Evolutionary conservation across 2,888 invertebrate species (phyloP).

Genomic region (Drosophila gaucha): DNA sequence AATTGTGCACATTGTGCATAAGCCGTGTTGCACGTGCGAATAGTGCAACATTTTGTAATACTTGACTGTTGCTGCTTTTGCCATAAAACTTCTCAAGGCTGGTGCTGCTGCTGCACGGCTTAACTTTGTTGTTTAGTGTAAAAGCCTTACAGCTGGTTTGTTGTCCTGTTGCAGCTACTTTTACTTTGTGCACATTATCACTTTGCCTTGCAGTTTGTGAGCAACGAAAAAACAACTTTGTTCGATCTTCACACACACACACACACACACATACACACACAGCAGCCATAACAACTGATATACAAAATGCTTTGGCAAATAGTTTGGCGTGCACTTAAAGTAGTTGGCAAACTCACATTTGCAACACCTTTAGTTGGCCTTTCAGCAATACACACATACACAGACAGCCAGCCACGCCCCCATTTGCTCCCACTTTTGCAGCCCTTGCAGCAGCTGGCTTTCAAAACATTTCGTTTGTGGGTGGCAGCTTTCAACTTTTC

Average conservation of each 20-base stretch:
- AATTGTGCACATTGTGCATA: constrained; percentile 49
- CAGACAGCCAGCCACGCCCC: neutral
- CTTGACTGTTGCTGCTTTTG: constrained; percentile 27
- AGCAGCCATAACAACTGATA: constrained; percentile 28
- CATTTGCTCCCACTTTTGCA: neutral
- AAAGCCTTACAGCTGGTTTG: constrained; percentile 58
- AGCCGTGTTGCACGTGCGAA: constrained; percentile 64
- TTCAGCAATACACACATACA: constrained; percentile 40
- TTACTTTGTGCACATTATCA: constrained; percentile 76
- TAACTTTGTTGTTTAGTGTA: constrained; percentile 77
- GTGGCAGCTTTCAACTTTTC: constrained; percentile 48
- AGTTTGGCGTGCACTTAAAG: constrained; percentile 68
- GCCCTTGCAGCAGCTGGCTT: constrained; percentile 44
- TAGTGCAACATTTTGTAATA: constrained; percentile 56
- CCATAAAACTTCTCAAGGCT: constrained; percentile 60
- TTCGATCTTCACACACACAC: constrained; percentile 57
- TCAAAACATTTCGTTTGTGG: constrained; percentile 42
- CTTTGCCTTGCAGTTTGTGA: constrained; percentile 46
- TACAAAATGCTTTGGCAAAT: constrained; percentile 55
- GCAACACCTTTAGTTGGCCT: constrained; percentile 68
- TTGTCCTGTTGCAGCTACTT: constrained; percentile 46
- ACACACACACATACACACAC: neutral
- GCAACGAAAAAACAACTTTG: constrained; percentile 56
- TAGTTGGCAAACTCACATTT: constrained; percentile 64
- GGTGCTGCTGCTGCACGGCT: constrained; percentile 40